phyloP scores from a whole-genome alignment of 92 coral and sea anemone species.

The Porites cylindrica region DNA sequence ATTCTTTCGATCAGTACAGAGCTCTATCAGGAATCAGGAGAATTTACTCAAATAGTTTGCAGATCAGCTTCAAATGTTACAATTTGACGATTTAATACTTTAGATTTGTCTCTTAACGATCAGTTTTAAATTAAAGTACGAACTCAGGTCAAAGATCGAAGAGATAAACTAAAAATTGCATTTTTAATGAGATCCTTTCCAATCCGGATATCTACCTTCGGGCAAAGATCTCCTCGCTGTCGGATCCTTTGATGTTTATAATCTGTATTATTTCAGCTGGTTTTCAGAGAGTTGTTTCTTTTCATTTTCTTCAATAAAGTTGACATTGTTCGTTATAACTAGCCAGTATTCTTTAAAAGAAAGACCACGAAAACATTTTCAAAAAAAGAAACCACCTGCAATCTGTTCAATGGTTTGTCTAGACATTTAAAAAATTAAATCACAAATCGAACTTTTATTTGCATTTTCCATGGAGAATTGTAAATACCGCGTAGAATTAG shows the following conservation, averaged over 20 bases:
- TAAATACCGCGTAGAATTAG: background rate
- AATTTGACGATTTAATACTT: too few relatives aligned
- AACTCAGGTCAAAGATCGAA: background rate
- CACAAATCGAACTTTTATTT: background rate
- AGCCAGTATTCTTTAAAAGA: slow-evolving; percentile 3
- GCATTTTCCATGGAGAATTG: slow-evolving; percentile 1
- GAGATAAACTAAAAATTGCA: slow-evolving; percentile 10
- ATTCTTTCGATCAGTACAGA: too few relatives aligned
- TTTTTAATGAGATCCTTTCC: background rate
- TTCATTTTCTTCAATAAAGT: background rate
- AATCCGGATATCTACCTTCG: background rate
- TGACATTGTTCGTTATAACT: background rate
- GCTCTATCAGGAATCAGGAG: too few relatives aligned
- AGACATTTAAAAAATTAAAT: slow-evolving; percentile 21
- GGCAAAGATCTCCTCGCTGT: background rate
- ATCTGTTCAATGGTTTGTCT: slow-evolving; percentile 17
- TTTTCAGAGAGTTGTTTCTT: background rate
- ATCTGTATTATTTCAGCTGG: background rate
- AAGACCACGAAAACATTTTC: background rate
- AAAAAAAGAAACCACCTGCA: slow-evolving; percentile 8
- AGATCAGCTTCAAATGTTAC: too few relatives aligned
- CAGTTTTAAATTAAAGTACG: background rate
- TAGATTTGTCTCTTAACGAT: background rate
- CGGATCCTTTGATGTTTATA: background rate
- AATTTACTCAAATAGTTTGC: too few relatives aligned